These are phyloP conservation scores for Callinectes sapidus DNA, from an alignment of 2,888 invertebrate species.

Conservation along the genomic window DNA sequence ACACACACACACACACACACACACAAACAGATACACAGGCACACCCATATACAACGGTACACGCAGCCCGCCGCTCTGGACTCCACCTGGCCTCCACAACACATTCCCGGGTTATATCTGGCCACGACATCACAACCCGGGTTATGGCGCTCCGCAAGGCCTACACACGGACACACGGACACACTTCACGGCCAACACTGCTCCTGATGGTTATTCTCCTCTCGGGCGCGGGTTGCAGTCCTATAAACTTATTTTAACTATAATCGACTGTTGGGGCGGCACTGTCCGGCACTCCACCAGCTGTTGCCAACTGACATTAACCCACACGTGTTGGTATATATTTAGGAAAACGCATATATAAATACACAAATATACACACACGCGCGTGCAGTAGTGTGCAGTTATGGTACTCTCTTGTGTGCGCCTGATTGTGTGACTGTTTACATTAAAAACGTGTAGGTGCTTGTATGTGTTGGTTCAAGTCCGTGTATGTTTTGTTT, in stretches of 20 bases:
- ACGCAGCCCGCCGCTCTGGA: conserved; percentile 11
- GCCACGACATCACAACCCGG: conserved; percentile 27
- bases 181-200: conserved; percentile 47
- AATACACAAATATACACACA: conserved; percentile 48
- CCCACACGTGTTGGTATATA: conserved; percentile 34
- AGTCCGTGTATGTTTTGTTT: conserved; percentile 19
- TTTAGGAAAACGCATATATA: conserved; percentile 43
- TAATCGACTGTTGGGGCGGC: conserved; percentile 55
- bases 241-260: conserved; percentile 62
- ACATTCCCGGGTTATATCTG: conserved; percentile 35
- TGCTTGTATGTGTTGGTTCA: conserved; percentile 26
- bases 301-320: conserved; percentile 40
- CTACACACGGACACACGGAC: conserved; percentile 32
- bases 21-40: conserved; percentile 19
- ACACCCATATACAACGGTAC: conserved; percentile 34
- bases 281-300: conserved; percentile 48
- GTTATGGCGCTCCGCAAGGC: conserved; percentile 24
- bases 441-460: conserved; percentile 31
- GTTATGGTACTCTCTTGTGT: conserved; percentile 3
- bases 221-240: conserved; percentile 53
- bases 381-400: conserved; percentile 24
- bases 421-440: conserved; percentile 12
- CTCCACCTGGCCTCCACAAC: conserved; percentile 31
- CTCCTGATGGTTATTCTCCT: conserved; percentile 58
- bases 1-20: conserved; percentile 34